Evolutionary conservation across 2,888 invertebrate genomes (phyloP).

Genomic region (Agrochola lychnidis): DNA sequence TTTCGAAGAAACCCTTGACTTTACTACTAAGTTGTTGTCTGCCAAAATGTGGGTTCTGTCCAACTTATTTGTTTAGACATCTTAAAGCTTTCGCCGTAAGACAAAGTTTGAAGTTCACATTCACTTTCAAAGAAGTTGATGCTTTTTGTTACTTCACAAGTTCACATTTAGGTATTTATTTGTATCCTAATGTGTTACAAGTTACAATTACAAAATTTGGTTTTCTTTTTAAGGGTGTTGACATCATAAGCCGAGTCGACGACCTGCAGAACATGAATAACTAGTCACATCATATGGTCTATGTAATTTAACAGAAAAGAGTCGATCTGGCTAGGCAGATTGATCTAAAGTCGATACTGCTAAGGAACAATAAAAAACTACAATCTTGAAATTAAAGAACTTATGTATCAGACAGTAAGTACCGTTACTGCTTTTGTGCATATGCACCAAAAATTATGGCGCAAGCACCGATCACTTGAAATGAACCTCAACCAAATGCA

Average conservation of each 20-base stretch:
- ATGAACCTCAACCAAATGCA: background rate
- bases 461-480: background rate
- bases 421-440: background rate
- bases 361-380: background rate
- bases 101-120: conserved; percentile 3
- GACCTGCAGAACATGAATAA: conserved; percentile 1
- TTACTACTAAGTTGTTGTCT: conserved; percentile 41
- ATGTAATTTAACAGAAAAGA: background rate
- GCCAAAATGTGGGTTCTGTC: conserved; percentile 21
- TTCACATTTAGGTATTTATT: background rate
- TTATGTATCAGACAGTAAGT: background rate
- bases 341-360: too few species aligned
- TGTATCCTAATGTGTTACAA: background rate
- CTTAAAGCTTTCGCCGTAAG: background rate
- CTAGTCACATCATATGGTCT: background rate
- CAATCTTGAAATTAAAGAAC: background rate
- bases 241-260: background rate
- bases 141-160: background rate
- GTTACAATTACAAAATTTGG: background rate
- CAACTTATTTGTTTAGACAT: conserved; percentile 34
- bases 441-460: background rate
- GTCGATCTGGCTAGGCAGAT: too few species aligned
- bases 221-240: background rate
- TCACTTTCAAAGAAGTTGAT: background rate
- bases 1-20: conserved; percentile 53